These are phyloP conservation scores for Prionace glauca DNA, from an alignment of 2,797 vertebrate genomes.

Conservation along the genomic window DNA sequence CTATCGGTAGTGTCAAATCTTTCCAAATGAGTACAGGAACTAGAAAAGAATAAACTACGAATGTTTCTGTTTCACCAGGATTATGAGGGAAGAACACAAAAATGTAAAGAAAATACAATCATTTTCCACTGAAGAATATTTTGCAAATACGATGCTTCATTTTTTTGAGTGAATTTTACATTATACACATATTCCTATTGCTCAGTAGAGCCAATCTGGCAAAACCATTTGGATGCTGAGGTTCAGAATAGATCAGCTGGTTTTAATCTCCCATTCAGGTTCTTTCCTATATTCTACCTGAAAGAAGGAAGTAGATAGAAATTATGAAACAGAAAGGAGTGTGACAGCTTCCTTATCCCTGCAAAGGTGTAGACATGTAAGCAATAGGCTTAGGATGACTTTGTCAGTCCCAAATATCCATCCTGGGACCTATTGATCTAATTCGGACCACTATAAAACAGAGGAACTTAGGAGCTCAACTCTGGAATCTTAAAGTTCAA, in stretches of 20 bases:
- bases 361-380: not conserved
- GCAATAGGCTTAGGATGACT: not conserved
- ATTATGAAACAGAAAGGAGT: not conserved
- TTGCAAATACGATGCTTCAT: not conserved
- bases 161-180: not conserved
- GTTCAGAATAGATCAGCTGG: not conserved
- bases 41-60: not conserved
- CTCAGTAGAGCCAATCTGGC: not conserved
- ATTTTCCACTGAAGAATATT: not conserved
- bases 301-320: not conserved
- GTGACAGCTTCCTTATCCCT: not conserved
- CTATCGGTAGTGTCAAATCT: not conserved
- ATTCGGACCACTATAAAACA: not conserved
- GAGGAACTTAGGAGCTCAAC: not conserved
- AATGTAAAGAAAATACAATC: not conserved
- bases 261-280: not conserved
- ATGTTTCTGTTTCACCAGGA: not conserved
- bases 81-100: not conserved
- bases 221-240: not conserved
- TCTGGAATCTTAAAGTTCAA: not conserved
- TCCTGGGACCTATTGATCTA: not conserved
- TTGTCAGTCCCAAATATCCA: not conserved
- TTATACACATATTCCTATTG: not conserved
- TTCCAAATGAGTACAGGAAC: not conserved
- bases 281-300: not conserved